Base-by-base conservation (phyloP, 2,888 invertebrate genomes). In the Orgyia antiqua region DNA sequence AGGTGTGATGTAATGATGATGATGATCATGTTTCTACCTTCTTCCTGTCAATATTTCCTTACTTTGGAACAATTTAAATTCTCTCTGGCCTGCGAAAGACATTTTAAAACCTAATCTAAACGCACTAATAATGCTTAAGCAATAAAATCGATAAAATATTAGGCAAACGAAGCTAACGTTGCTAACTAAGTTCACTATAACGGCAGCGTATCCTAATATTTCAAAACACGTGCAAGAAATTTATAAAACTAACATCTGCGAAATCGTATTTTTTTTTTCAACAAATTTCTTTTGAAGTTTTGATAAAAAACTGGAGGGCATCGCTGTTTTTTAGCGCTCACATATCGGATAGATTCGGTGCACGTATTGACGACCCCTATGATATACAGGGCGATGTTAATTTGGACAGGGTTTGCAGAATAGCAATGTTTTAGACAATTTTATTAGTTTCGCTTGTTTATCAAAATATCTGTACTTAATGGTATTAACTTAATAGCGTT, bases 221-320 rank as follows among this genome's bases (percentile, higher is more conserved):
- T 40, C 33, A 52, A 64, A 73, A 77, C 84, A 84, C 83, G 83
- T 84, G 82, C 78, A 82, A 75, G 78, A 79, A 76, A 76, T 79
- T 78, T 75, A 78, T 76, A 78, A 77, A 80, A 78, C 69, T 71
- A 79, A 83, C 84, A 86, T 86, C 84, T 86, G 83, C 84, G 66
- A 84, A 83, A 80, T 80, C 74, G 68, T 44, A 53, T 49, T 39
- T 69, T n/a, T 80, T 24, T 83, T 83, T 75, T 67, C 45, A 30
- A 39, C 47, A 70, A 75, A 75, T 24, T 78, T 82, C 74, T 80
- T 77, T 75, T 43, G 66, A 52, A 54, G 55, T 40, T 49, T 39
- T 29, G 31, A 31, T 63, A 67, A 74, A 82, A 83, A 80, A 71
- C 49, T 35, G 34, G 45, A 37, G 58, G 69, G 63, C 45, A 54